phyloP scores from a whole-genome alignment of 2,888 invertebrate species.

The Erebia epiphron region DNA sequence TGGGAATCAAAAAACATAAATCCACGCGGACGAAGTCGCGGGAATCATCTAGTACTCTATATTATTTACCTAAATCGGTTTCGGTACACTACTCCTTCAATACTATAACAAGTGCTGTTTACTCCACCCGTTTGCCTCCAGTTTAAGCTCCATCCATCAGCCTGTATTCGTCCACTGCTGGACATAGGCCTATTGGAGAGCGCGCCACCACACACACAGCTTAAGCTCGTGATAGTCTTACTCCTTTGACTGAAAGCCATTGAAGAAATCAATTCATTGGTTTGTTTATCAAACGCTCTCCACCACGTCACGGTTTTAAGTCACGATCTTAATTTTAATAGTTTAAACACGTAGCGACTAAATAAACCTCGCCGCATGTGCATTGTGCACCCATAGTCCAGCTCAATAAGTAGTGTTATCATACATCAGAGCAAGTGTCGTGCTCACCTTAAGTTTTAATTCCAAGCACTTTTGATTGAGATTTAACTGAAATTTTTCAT shows the following conservation, averaged over 20 bases:
- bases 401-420: neutral
- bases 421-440: neutral
- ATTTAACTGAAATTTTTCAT: too few relatives aligned
- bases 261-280: conserved; percentile 13
- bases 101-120: neutral
- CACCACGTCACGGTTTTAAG: conserved; percentile 23
- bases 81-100: too few relatives aligned
- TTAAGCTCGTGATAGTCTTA: neutral
- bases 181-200: too few relatives aligned
- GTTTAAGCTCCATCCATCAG: too few relatives aligned
- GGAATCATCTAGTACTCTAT: too few relatives aligned
- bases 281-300: conserved; percentile 6
- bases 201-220: too few relatives aligned
- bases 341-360: conserved; percentile 25
- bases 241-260: neutral
- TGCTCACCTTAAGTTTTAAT: too few relatives aligned
- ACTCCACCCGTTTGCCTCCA: neutral
- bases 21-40: too few relatives aligned
- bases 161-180: too few relatives aligned
- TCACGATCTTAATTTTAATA: conserved; percentile 32
- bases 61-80: neutral
- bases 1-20: too few relatives aligned
- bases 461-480: too few relatives aligned
- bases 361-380: conserved; percentile 13
- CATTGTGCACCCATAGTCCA: conserved; percentile 22